A percentile compares a stretch with the other conserved stretches of the same genome.
phyloP scores from a whole-genome alignment of 1,140 invertebrate genomes.

The Drosophila quadrilineata region DNA sequence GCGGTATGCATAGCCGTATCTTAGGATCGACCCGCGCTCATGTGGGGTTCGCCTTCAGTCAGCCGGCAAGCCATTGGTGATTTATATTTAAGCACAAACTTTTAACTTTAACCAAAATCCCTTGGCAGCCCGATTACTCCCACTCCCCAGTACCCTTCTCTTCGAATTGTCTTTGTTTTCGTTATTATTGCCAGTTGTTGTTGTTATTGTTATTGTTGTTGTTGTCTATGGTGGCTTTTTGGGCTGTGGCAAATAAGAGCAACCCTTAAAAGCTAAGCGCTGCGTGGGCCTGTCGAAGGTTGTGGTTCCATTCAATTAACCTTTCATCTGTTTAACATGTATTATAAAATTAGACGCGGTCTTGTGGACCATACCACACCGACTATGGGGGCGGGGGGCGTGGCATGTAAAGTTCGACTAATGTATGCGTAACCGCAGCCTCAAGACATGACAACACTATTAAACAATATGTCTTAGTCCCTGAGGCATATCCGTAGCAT shows the following conservation, averaged over 20 bases:
- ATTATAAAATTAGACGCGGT: slow-evolving; percentile 79
- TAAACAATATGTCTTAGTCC: slow-evolving; percentile 59
- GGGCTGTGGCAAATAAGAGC: slow-evolving; percentile 22
- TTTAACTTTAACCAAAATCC: slow-evolving; percentile 77
- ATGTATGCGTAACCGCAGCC: slow-evolving; percentile 74
- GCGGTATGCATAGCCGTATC: slow-evolving; percentile 52
- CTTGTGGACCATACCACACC: slow-evolving; percentile 56
- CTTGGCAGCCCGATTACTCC: slow-evolving; percentile 29
- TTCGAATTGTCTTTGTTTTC: background rate
- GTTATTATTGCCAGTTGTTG: slow-evolving; percentile 8
- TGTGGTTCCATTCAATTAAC: slow-evolving; percentile 78
- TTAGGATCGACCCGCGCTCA: slow-evolving; percentile 22
- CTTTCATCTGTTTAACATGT: slow-evolving; percentile 79
- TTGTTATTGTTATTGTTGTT: slow-evolving; percentile 26
- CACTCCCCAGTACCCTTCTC: too few species aligned
- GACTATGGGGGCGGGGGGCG: slow-evolving; percentile 9
- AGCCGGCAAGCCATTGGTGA: slow-evolving; percentile 65
- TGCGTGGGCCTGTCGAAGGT: slow-evolving; percentile 65
- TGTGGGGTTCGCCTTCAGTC: slow-evolving; percentile 44
- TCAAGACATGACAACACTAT: slow-evolving; percentile 78
- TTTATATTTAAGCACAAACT: slow-evolving; percentile 77
- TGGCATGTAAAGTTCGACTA: slow-evolving; percentile 34
- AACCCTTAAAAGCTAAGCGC: slow-evolving; percentile 64
- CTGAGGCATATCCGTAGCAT: slow-evolving; percentile 3
- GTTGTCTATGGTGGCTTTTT: slow-evolving; percentile 8